Evolutionary conservation across 2,888 invertebrate genomes (phyloP).

Genomic region (Phengaris alcon): DNA sequence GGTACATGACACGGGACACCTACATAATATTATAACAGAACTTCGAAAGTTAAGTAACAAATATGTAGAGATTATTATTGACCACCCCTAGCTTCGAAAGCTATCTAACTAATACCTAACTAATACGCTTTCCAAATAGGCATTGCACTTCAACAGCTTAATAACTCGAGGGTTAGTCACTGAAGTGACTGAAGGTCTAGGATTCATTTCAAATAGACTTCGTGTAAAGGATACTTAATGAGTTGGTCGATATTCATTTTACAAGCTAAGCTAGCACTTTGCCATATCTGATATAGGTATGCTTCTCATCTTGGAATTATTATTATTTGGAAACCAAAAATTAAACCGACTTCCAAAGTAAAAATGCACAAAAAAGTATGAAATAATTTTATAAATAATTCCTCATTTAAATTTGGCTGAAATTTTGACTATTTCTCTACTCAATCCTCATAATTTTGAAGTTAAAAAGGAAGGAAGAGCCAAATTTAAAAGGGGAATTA

Average conservation of each 20-base stretch:
- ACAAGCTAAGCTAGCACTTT: background rate
- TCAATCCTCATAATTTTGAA: no score
- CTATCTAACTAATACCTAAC: slow-evolving; percentile 3
- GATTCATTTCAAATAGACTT: slow-evolving; percentile 5
- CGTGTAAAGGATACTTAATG: background rate
- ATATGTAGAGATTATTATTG: slow-evolving; percentile 1
- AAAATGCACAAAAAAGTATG: no score
- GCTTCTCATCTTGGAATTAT: no score
- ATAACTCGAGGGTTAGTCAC: slow-evolving; percentile 8
- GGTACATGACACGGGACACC: no score
- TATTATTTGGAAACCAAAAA: no score
- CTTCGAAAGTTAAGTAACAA: background rate
- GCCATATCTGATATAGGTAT: no score
- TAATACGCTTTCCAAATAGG: slow-evolving; percentile 25
- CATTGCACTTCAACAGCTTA: slow-evolving; percentile 25
- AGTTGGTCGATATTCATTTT: background rate
- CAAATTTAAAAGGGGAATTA: no score
- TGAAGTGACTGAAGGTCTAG: slow-evolving; percentile 6
- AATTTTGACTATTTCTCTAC: no score
- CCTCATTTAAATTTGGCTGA: no score
- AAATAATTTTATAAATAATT: no score
- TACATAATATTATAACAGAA: background rate
- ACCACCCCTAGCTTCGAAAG: background rate
- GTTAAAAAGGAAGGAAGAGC: no score
- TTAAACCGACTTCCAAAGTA: no score